A percentile compares a stretch with the other conserved stretches of the same genome.
Conservation (phyloP, 2,113 vertebrate species). For the Phylloscopus whistleri region DNA sequence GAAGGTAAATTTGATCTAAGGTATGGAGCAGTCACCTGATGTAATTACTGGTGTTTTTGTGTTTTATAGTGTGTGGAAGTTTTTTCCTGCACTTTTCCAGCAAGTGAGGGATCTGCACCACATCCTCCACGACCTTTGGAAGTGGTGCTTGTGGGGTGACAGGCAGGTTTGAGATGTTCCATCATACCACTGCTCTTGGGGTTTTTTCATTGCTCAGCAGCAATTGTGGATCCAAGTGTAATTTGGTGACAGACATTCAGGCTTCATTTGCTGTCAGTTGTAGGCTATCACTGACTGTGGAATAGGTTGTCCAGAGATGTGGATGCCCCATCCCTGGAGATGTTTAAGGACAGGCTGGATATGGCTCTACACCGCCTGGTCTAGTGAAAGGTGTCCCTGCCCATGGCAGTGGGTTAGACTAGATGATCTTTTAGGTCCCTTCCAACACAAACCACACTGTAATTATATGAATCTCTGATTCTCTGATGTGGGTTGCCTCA, state of each 20-base stretch:
- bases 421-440: neutral
- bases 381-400: neutral
- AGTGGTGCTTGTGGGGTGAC: neutral
- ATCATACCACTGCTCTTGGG: rapidly evolving
- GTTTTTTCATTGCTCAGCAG: neutral
- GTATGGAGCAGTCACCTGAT: neutral
- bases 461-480: neutral
- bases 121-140: neutral
- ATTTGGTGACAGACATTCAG: neutral
- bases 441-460: neutral
- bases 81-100: neutral
- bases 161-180: neutral
- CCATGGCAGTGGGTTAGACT: neutral
- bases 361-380: neutral
- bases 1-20: neutral
- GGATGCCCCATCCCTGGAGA: neutral
- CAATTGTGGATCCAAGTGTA: neutral
- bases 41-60: neutral
- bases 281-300: rapidly evolving
- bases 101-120: neutral
- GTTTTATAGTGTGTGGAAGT: neutral
- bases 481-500: neutral
- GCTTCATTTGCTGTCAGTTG: neutral
- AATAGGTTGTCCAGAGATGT: neutral
- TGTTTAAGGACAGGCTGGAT: neutral